A percentile compares a stretch with the other conserved stretches of the same genome.
Conservation (phyloP, 1,140 invertebrate species). For the Coptotermes formosanus region DNA sequence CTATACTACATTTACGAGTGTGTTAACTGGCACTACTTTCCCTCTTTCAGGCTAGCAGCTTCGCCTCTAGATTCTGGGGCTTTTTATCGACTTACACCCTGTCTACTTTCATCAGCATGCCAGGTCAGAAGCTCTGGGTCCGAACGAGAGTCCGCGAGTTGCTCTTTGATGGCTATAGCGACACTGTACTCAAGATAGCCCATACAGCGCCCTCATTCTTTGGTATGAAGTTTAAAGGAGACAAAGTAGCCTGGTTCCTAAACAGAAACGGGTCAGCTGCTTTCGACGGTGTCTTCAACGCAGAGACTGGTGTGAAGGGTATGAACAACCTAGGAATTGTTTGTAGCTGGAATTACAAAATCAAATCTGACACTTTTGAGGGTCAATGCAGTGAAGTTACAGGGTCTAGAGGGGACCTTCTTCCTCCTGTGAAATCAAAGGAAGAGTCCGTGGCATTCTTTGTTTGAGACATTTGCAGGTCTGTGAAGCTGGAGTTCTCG, state of each 20-base stretch:
- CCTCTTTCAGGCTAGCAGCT: neutral
- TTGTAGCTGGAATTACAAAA: neutral
- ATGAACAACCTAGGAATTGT: neutral
- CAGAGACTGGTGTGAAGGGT: neutral
- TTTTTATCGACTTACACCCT: neutral
- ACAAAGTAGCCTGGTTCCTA: neutral
- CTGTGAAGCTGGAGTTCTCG: constrained; percentile 40
- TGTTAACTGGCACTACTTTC: neutral
- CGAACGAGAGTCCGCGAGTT: neutral
- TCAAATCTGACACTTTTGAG: neutral
- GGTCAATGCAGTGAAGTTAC: neutral
- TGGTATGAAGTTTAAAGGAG: neutral
- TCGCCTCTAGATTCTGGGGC: neutral
- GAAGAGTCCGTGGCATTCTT: neutral
- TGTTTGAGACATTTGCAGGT: neutral
- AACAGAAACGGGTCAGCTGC: neutral
- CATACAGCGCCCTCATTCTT: neutral
- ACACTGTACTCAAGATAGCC: neutral
- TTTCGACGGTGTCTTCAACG: neutral
- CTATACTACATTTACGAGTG: too few relatives aligned
- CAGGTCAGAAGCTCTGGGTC: neutral
- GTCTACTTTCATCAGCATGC: neutral
- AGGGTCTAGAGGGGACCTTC: neutral
- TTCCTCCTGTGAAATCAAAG: neutral
- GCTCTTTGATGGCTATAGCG: neutral